phyloP scores from a whole-genome alignment of 2,113 vertebrate genomes.

The Pseudopodoces humilis region DNA sequence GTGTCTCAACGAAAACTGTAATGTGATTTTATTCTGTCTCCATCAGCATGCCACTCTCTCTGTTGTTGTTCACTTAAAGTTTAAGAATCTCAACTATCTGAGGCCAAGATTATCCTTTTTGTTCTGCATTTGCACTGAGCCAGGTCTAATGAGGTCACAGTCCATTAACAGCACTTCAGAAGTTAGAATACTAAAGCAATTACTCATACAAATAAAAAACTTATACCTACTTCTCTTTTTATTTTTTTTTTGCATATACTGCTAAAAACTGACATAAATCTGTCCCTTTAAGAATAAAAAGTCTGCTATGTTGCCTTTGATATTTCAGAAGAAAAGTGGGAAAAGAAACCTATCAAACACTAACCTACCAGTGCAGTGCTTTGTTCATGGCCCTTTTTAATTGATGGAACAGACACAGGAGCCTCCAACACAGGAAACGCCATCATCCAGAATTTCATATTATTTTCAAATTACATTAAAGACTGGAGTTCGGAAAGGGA shows the following conservation, averaged over 20 bases:
- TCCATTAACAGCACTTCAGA: constrained; percentile 19
- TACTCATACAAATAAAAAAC: constrained; percentile 19
- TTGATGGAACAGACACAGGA: background rate
- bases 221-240: background rate
- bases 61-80: background rate
- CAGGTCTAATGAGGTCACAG: constrained; percentile 34
- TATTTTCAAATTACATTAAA: constrained; percentile 45
- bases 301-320: background rate
- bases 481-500: constrained; percentile 2
- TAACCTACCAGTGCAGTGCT: background rate
- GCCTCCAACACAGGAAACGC: background rate
- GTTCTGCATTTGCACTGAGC: background rate
- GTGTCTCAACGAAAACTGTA: accelerated
- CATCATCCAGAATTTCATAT: background rate
- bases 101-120: background rate
- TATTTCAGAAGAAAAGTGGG: constrained; percentile 3
- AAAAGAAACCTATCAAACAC: background rate
- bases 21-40: background rate
- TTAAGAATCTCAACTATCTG: background rate
- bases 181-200: constrained; percentile 25
- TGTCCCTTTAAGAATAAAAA: background rate
- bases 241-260: background rate
- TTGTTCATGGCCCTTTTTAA: background rate
- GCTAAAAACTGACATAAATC: background rate
- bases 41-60: background rate